phyloP scores from a whole-genome alignment of 2,797 vertebrate genomes.

The Gymnopithys bicolor region DNA sequence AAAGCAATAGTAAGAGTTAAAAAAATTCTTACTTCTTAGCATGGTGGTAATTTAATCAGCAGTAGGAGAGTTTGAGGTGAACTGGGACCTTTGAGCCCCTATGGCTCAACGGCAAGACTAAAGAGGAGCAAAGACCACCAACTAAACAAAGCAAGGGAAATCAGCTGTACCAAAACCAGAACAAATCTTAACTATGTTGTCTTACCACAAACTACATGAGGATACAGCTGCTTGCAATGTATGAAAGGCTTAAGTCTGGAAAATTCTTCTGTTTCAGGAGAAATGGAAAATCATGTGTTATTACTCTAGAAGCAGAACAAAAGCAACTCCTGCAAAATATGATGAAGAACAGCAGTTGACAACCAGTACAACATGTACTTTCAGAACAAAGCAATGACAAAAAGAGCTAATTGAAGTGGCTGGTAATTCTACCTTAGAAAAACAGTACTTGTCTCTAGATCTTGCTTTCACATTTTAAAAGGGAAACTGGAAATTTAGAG shows the following conservation, averaged over 20 bases:
- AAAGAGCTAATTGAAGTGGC: neutral
- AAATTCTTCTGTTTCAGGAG: neutral
- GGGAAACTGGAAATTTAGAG: neutral
- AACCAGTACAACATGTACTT: neutral
- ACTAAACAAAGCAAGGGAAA: neutral
- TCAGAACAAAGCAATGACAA: neutral
- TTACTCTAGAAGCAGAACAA: neutral
- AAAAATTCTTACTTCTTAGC: neutral
- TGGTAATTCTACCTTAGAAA: neutral
- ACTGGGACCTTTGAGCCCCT: neutral
- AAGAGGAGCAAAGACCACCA: neutral
- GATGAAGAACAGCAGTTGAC: neutral
- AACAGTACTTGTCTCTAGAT: neutral
- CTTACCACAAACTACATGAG: neutral
- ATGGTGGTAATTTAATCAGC: neutral
- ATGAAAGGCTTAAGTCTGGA: neutral
- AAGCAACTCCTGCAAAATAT: neutral
- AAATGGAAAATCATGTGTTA: neutral
- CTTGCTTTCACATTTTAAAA: neutral
- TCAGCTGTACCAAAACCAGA: neutral
- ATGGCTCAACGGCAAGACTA: neutral
- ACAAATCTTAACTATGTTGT: neutral
- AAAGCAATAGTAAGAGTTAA: neutral
- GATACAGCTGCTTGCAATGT: neutral
- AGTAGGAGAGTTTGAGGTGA: neutral